Conservation (phyloP, 1,140 invertebrate species). For the Polypedilum vanderplanki region DNA sequence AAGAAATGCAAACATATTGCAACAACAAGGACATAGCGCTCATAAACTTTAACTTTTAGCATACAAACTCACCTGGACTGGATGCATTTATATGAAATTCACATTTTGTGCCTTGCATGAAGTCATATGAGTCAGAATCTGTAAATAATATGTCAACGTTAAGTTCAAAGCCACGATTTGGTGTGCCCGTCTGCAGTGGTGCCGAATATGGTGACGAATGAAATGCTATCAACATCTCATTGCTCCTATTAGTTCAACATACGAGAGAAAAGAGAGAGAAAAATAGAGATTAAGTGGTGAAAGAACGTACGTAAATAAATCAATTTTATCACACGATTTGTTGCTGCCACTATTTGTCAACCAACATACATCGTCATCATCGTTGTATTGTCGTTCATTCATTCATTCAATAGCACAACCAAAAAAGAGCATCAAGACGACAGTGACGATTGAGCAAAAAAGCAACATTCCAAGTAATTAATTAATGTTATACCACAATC, state of each 20-base stretch:
- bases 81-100: conserved; percentile 66
- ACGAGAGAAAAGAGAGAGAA: not conserved
- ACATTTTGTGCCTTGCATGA: conserved; percentile 53
- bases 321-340: conserved; percentile 18
- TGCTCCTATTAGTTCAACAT: conserved; percentile 49
- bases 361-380: too few relatives aligned
- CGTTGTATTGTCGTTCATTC: too few relatives aligned
- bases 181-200: conserved; percentile 57
- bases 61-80: conserved; percentile 44
- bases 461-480: conserved; percentile 35
- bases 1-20: not conserved
- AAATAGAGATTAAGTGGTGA: not conserved
- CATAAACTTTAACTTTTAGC: not conserved
- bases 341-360: conserved; percentile 6
- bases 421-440: conserved; percentile 30
- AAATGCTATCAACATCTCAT: conserved; percentile 79
- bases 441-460: conserved; percentile 13
- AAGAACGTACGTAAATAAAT: not conserved
- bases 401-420: conserved; percentile 34
- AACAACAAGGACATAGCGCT: not conserved
- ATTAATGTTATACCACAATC: conserved; percentile 35
- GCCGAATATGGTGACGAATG: conserved; percentile 70
- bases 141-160: conserved; percentile 81
- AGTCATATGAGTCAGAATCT: conserved; percentile 71
- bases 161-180: conserved; percentile 68